Evolutionary conservation across 2,113 vertebrate species (phyloP), one percentile per base, ranked within the genome.

Genomic region (Odocoileus hemionus): DNA sequence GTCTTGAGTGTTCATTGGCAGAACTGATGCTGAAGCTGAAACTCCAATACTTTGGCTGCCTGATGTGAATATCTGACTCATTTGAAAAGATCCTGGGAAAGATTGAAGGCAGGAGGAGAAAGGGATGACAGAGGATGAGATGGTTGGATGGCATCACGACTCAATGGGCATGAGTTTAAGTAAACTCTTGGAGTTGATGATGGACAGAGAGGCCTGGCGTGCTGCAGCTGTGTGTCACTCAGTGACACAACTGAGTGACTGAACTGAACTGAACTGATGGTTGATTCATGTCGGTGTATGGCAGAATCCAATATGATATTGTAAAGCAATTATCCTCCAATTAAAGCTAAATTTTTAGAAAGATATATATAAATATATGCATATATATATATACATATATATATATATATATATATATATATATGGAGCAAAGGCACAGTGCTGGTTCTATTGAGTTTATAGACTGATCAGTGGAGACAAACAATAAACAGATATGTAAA

Each of bases 51-150:
- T 70, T 70, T 70, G n/a, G 19, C 64, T 19, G 11, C 19, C n/a
- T 70, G 9, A 23, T 70, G 9, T 0, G 2, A 23, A 70, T 5
- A 70, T 9, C 17, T 36, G 64, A 70, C 64, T 12, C 64, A 21
- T 36, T 36, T 21, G 64, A 36, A 70, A 70, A 70, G n/a, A 23
- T n/a, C n/a, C n/a, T 70, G 64, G 36, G 64, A 70, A 23, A 70
- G n/a, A 36, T 36, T 70, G 19, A 70, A 36, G 64, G n/a, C 0
- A 0, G 9, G 17, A 70, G 4, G 17, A 36, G 4, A 70, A 70
- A 19, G 17, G 9, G 64, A 36, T 0, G 2, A 36, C 9, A 36
- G 19, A 70, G n/a, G n/a, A 36, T 70, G 17, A 11, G 19, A 70
- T 36, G n/a, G 64, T 11, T 36, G 19, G n/a, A 70, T 70, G 17